These are phyloP conservation scores for Callosobruchus maculatus DNA, from an alignment of 2,888 invertebrate species.

Conservation along the genomic window DNA sequence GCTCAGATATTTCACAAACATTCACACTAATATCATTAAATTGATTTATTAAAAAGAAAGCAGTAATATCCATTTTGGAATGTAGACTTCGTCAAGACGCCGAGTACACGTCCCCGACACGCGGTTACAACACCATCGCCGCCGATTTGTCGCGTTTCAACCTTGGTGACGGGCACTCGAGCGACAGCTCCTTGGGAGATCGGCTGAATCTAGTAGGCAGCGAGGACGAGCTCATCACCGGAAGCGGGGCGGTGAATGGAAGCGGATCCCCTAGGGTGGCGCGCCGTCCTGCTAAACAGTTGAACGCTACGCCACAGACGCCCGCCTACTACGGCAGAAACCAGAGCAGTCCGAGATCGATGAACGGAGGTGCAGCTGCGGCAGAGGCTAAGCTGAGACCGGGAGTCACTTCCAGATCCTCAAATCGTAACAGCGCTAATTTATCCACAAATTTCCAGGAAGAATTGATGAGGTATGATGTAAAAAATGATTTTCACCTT, in stretches of 20 bases:
- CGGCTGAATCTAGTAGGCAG: constrained; percentile 41
- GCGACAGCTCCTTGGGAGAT: constrained; percentile 55
- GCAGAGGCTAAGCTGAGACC: constrained; percentile 56
- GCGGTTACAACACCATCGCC: constrained; percentile 19
- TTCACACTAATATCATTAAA: no score
- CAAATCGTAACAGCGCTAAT: constrained; percentile 61
- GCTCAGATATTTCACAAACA: no score
- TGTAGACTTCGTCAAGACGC: neutral
- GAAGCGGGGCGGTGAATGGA: constrained; percentile 49
- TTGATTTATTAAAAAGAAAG: no score
- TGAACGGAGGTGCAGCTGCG: constrained; percentile 41
- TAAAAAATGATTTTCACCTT: no score
- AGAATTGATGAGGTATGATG: constrained; percentile 63
- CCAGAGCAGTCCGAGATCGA: constrained; percentile 57
- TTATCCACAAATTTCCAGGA: constrained; percentile 69
- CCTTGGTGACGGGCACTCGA: constrained; percentile 51
- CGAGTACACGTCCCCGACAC: neutral
- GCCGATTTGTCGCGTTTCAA: constrained; percentile 39
- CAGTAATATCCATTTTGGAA: no score
- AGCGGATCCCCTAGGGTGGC: constrained; percentile 52
- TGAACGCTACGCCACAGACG: constrained; percentile 27
- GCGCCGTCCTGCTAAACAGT: constrained; percentile 50
- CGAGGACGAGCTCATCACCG: constrained; percentile 58
- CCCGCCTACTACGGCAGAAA: constrained; percentile 50
- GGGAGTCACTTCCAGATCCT: constrained; percentile 48